phyloP scores from a whole-genome alignment of 2,113 vertebrate genomes.

The Mungos mungo region DNA sequence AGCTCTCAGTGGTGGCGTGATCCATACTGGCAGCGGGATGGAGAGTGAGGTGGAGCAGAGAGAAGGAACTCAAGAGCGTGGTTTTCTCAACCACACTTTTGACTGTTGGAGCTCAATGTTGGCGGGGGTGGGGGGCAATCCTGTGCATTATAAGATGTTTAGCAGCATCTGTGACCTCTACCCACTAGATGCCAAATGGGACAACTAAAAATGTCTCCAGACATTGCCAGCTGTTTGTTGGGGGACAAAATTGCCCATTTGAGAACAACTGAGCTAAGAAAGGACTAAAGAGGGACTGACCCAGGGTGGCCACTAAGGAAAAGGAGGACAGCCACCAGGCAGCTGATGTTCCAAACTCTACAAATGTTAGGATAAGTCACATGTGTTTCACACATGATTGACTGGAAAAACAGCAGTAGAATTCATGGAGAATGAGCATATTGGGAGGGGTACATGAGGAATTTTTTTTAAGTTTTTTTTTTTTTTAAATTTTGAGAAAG shows the following conservation, averaged over 20 bases:
- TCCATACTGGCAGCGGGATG: background rate
- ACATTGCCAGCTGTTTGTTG: background rate
- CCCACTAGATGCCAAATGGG: background rate
- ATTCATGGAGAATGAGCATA: background rate
- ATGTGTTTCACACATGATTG: background rate
- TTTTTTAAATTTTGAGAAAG: background rate
- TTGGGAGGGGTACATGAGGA: background rate
- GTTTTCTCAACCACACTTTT: background rate
- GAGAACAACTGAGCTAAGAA: background rate
- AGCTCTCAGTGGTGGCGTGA: background rate
- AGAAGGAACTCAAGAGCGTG: background rate
- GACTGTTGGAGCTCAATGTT: background rate
- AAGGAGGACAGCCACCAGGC: too few species aligned
- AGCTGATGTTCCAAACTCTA: background rate
- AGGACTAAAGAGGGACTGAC: background rate
- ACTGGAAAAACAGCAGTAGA: background rate
- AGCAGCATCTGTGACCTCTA: background rate
- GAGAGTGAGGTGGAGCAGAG: background rate
- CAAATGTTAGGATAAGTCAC: background rate
- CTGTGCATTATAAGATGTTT: background rate
- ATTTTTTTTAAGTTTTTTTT: background rate
- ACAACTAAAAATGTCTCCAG: background rate
- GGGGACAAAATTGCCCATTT: background rate
- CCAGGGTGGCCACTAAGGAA: background rate
- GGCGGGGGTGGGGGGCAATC: too few species aligned